A percentile compares a stretch with the other conserved stretches of the same genome.
phyloP scores from a whole-genome alignment of 2,113 vertebrate genomes.

The Barnardius zonarius region DNA sequence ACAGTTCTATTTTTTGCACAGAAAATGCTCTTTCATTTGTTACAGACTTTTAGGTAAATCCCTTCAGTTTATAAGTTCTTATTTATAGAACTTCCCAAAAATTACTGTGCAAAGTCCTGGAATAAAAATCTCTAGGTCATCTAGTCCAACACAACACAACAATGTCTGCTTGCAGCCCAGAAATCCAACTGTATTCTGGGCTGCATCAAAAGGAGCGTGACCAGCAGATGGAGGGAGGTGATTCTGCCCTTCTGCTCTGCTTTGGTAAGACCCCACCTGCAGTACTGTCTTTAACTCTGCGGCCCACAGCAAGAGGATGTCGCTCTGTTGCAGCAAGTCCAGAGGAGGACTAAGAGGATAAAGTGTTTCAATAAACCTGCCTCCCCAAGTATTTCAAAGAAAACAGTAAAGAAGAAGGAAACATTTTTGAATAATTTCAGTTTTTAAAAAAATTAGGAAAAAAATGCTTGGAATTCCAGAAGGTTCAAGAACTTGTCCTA shows the following conservation, averaged over 20 bases:
- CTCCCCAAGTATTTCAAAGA: background rate
- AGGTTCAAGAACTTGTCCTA: background rate
- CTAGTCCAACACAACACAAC: background rate
- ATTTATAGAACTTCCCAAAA: background rate
- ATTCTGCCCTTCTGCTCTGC: background rate
- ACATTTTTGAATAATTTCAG: background rate
- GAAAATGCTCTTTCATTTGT: background rate
- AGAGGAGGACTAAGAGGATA: background rate
- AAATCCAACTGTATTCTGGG: background rate
- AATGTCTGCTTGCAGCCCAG: background rate
- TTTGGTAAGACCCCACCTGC: background rate
- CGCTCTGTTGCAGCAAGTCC: background rate
- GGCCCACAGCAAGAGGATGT: background rate
- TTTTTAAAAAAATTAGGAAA: background rate
- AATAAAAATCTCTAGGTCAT: background rate
- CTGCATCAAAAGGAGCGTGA: background rate
- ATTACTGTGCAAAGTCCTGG: background rate
- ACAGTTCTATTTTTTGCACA: background rate
- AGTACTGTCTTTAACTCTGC: background rate
- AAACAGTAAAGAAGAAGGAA: background rate
- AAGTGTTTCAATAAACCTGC: background rate
- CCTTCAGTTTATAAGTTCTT: background rate
- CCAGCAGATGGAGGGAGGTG: background rate
- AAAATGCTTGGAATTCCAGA: background rate
- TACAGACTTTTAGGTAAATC: background rate